Base-by-base conservation (phyloP, 2,113 vertebrate genomes). In the Gallinago media region DNA sequence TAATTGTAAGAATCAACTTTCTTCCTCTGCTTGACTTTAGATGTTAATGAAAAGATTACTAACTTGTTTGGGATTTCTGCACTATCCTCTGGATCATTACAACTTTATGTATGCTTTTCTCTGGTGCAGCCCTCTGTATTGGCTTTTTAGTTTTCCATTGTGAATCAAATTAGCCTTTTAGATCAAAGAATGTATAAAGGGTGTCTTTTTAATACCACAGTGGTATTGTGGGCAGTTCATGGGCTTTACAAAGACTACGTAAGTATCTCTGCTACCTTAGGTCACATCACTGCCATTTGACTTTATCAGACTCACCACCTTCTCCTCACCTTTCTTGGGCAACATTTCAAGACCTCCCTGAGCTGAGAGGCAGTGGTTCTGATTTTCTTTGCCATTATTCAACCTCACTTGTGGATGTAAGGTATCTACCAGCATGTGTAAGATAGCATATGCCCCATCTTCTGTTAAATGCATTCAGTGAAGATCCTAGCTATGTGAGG, bases 401-500 rank as follows among this genome's bases (percentile, higher is more conserved):
- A 29, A 1, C 9, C 6, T 4, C 1, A 4, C 21, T 52, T 61
- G 26, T 9, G 36, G 29, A 9, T 40, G 32, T 11, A 10, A 70
- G 34, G 26, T n/a, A 8, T 12, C 42, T 26, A 21, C 6, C 14
- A 46, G 29, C 5, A 2, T 25, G 26, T 80, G 7, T 72, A 6
- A 62, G 13, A 19, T 4, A 18, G 3, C 2, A 5, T 7, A 8
- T 23, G 29, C 56, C 12, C 2, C 7, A 20, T 34, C 21, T 26
- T 0, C 0, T 75, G 27, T 75, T 66, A 22, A 47, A 15, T 9
- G 11, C 1, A 0, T 46, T 34, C 44, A 75, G 38, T 32, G 20
- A 49, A 40, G 23, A 32, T 29, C 27, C 12, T 11, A 27, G 11
- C 7, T 11, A 19, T 40, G 13, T 23, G 15, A 61, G 25, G 18